phyloP scores from a whole-genome alignment of 2,113 vertebrate species.

The Madoqua kirkii region DNA sequence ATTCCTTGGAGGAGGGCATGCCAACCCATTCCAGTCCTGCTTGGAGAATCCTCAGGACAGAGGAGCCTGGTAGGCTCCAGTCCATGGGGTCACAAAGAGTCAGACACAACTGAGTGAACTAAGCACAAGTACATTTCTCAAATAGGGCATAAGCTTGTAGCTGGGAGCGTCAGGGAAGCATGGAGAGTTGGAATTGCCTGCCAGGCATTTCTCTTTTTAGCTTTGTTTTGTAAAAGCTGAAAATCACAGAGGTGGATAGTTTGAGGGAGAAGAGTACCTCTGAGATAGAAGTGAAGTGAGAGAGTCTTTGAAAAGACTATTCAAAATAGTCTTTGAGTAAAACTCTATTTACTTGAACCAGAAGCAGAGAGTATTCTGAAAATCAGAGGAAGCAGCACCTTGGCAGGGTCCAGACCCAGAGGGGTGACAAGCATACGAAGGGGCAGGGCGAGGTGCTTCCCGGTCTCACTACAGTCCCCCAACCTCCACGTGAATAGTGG shows the following conservation, averaged over 20 bases:
- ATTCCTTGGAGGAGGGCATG: not conserved
- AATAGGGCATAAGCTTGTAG: not conserved
- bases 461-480: not conserved
- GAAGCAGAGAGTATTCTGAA: not conserved
- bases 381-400: too few relatives aligned
- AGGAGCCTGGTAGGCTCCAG: not conserved
- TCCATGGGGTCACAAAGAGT: not conserved
- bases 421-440: accelerated
- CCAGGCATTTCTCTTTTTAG: not conserved
- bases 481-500: not conserved
- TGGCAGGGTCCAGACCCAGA: not conserved
- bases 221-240: not conserved
- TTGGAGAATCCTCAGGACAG: not conserved
- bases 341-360: not conserved
- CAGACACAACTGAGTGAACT: not conserved
- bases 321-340: not conserved
- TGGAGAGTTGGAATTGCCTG: not conserved
- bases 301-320: not conserved
- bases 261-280: not conserved
- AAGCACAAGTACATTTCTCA: not conserved
- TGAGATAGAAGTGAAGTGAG: not conserved
- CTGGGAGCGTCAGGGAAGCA: not conserved
- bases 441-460: not conserved
- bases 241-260: not conserved
- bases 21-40: not conserved